Evolutionary conservation across 2,797 vertebrate genomes (phyloP).

Genomic region (Botia kubotai): DNA sequence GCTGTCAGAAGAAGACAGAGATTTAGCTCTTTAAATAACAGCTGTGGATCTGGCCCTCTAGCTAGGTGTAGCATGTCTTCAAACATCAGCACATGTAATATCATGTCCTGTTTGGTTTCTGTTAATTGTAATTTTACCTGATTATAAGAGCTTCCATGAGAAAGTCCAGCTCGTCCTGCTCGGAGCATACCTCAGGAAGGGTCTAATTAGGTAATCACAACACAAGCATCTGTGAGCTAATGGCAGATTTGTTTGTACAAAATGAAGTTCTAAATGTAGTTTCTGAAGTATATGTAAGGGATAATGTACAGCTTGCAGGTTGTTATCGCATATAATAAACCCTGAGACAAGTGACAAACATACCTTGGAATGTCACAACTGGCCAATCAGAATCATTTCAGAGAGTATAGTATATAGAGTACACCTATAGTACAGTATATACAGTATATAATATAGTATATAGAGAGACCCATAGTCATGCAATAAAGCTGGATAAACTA

Average conservation of each 20-base stretch:
- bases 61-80: not conserved
- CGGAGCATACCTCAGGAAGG: constrained; percentile 96
- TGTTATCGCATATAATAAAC: too few relatives aligned
- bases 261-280: too few relatives aligned
- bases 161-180: constrained; percentile 97
- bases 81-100: not conserved
- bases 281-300: not conserved
- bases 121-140: constrained; percentile 78
- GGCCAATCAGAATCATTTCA: too few relatives aligned
- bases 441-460: too few relatives aligned
- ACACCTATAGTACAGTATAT: too few relatives aligned
- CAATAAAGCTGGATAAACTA: not conserved
- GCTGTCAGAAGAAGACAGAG: constrained; percentile 72
- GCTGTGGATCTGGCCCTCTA: not conserved
- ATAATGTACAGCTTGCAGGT: too few relatives aligned
- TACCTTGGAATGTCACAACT: too few relatives aligned
- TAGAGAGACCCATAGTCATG: too few relatives aligned
- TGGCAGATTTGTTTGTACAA: not conserved
- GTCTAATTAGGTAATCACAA: constrained; percentile 77
- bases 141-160: constrained; percentile 99
- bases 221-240: not conserved
- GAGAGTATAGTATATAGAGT: too few relatives aligned
- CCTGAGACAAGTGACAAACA: too few relatives aligned
- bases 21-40: not conserved
- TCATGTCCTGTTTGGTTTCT: not conserved